Conservation (phyloP, 2,797 vertebrate genomes). For the Florisuga fusca region DNA sequence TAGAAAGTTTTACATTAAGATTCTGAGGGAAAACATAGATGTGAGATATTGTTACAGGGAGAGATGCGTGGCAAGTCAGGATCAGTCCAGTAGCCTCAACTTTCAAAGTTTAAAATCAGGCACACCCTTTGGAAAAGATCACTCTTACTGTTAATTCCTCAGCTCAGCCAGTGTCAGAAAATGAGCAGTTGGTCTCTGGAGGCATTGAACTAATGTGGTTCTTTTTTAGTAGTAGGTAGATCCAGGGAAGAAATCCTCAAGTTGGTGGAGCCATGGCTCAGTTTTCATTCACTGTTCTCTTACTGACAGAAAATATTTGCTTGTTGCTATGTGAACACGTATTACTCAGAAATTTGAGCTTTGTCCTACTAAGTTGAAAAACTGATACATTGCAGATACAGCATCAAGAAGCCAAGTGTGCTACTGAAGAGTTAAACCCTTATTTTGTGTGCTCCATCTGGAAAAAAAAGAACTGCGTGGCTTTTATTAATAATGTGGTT, state of each 20-base stretch:
- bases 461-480: neutral
- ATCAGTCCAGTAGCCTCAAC: neutral
- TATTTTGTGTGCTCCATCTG: neutral
- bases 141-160: neutral
- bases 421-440: neutral
- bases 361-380: neutral
- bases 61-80: neutral
- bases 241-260: neutral
- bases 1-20: too few species aligned
- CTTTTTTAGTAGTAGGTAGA: neutral
- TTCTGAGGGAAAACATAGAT: too few species aligned
- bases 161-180: neutral
- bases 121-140: neutral
- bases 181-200: neutral
- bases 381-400: neutral
- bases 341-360: neutral
- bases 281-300: neutral
- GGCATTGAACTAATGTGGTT: neutral
- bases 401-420: neutral
- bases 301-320: conserved; percentile 14
- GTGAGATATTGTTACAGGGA: too few species aligned
- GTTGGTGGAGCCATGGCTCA: neutral
- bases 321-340: conserved; percentile 26
- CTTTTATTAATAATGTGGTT: conserved; percentile 21
- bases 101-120: neutral